Evolutionary conservation across 2,888 invertebrate genomes (phyloP), one percentile per base, ranked within the genome.

Genomic region (Nomada lathburiana): DNA sequence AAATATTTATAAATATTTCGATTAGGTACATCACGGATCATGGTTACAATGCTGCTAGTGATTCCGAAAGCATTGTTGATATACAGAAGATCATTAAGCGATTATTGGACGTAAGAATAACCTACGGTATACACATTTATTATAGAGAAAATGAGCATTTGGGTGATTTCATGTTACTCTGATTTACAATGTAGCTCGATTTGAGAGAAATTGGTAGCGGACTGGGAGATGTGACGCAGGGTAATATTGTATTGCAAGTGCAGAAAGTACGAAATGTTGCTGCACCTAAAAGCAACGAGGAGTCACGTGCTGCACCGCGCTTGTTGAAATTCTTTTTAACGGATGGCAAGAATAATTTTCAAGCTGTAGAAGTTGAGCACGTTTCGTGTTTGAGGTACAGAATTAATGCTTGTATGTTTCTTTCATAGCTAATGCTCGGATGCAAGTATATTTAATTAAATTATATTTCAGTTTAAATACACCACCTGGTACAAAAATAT

Each of bases 221-320:
- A 7, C 90, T 90, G 76, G 92, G 92, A n/a, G 90, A 91, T 71
- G 68, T 91, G 68, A 84, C 86, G 68, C 88, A 91, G 68, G 91
- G 92, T 44, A 92, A 92, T 76, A 83, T 98, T 85, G 96, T 98
- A 53, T 95, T 98, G 62, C 98, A 98, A 95, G 96, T 98, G 89
- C 97, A 97, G 93, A 98, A 98, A 94, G 95, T 98, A 67, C 95
- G 98, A 18, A 98, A 98, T 94, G 96, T 98, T 63, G 96, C 98
- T 16, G 98, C 98, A 47, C 98, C 98, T 5, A 98, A 98, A 94
- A 96, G 96, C 18, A 98, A 98, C 93, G 98, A 98, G 94, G 97
- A 98, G 85, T 97, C 97, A 9, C 96, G 95, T 83, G 95, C 95
- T 80, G 97, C 98, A 16, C 98, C 98, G 10, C 95, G 98, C 26